Base-by-base conservation (phyloP, 2,797 vertebrate species). In the Cyprinella venusta region DNA sequence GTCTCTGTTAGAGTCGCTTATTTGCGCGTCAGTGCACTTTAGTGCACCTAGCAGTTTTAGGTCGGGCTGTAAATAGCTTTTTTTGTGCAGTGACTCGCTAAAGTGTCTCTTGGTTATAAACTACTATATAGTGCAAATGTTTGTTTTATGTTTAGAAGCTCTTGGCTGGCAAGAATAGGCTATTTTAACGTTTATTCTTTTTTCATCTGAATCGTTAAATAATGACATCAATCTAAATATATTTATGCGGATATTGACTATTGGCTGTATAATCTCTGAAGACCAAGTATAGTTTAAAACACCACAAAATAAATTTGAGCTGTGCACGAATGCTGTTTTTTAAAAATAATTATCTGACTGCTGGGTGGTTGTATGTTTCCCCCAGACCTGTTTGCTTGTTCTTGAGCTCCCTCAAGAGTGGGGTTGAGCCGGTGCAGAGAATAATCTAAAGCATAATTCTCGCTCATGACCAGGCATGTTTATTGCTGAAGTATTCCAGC, bases 1-100 rank as follows among this genome's bases (percentile, higher is more conserved):
- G 52, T 36, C 36, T 77, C 19, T 12, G 12, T 86, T 18, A 36
- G 77, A 82, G 61, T 67, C 40, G 48, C 65, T 84, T 80, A 84
- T 84, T 26, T 76, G 82, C 54, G 85, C 87, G 81, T 82, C 84
- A 74, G 33, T 82, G 72, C 70, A 67, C 80, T 84, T 83, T 54
- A 84, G 61, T 78, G 82, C 18, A 88, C 80, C 40, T 48, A 70
- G 50, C 33, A 76, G 33, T 76, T 86, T 71, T 33, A 42, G 38
- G 52, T 80, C 38, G 79, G 45, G 38, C 30, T 38, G 52, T 72
- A 63, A 63, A 50, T 33, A 16, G 52, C 8, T 30, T 42, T 48
- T 56, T 56, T 12, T 15, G n/a, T 45, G 24, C 79, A 59, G 9
- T 24, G 45, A 52, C 63, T 68, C 26, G 4, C 33, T 48, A 70